These are phyloP conservation scores for Syrphus vitripennis DNA, from an alignment of 2,888 invertebrate species.

Conservation along the genomic window DNA sequence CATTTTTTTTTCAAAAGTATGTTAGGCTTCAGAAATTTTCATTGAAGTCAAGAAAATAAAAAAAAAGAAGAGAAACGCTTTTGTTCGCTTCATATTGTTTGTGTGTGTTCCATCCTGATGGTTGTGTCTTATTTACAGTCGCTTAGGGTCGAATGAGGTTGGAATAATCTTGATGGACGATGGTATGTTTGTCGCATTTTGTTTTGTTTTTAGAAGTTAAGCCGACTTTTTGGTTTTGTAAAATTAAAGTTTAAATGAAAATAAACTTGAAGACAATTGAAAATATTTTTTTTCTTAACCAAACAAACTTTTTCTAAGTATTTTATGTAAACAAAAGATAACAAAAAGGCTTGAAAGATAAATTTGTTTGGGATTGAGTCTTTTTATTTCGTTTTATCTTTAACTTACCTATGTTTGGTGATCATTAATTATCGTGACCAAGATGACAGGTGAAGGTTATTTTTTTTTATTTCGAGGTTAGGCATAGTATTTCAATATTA, in stretches of 20 bases:
- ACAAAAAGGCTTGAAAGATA: neutral
- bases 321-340: conserved; percentile 6
- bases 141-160: conserved; percentile 51
- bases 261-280: neutral
- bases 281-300: neutral
- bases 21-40: conserved; percentile 42
- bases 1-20: conserved; percentile 17
- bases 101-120: neutral
- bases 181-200: conserved; percentile 30
- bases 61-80: conserved; percentile 11
- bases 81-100: conserved; percentile 1
- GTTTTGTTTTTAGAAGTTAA: conserved; percentile 47
- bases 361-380: neutral
- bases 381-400: neutral
- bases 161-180: conserved; percentile 43
- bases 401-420: neutral
- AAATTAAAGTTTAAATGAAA: neutral
- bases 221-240: conserved; percentile 41
- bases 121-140: conserved; percentile 30
- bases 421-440: neutral
- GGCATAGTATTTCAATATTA: too few relatives aligned
- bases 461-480: neutral
- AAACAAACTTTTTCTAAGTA: neutral
- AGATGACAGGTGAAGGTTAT: neutral
- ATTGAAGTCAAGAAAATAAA: conserved; percentile 14